Conservation (phyloP, 2,113 vertebrate genomes). For the Periophthalmus modestus region DNA sequence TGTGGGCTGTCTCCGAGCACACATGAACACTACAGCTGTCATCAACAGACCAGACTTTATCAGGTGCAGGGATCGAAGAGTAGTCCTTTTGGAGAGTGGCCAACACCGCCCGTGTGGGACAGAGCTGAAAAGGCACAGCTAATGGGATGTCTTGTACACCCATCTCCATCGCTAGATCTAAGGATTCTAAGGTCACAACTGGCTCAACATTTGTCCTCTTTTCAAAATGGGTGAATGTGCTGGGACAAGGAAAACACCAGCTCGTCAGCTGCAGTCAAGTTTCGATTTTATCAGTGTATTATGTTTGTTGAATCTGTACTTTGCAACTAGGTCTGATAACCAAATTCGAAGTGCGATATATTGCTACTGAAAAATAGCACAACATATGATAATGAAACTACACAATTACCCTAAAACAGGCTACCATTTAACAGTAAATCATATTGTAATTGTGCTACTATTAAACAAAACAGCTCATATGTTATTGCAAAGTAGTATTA, state of each 20-base stretch:
- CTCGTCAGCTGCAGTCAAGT: not conserved
- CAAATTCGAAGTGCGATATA: too few relatives aligned
- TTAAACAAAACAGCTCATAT: too few relatives aligned
- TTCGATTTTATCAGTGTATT: not conserved
- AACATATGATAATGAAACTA: too few relatives aligned
- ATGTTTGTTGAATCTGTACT: not conserved
- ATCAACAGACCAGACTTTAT: constrained; percentile 66
- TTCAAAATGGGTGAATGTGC: constrained; percentile 19
- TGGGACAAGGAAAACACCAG: not conserved
- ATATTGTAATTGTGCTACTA: too few relatives aligned
- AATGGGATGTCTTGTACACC: constrained; percentile 78
- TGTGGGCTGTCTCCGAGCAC: constrained; percentile 60
- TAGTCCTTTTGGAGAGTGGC: constrained; percentile 69
- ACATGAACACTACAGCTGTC: constrained; percentile 74
- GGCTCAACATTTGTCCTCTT: constrained; percentile 48
- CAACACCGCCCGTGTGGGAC: constrained; percentile 74
- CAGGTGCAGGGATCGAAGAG: constrained; percentile 72
- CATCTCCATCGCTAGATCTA: constrained; percentile 78
- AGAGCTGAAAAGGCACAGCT: constrained; percentile 73
- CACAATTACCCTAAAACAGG: too few relatives aligned
- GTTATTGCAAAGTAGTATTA: too few relatives aligned
- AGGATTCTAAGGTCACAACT: constrained; percentile 79
- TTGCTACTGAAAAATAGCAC: too few relatives aligned
- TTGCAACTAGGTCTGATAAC: not conserved
- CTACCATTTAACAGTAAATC: too few relatives aligned